phyloP scores from a whole-genome alignment of 1,140 invertebrate genomes.

The Bombyx mandarina region DNA sequence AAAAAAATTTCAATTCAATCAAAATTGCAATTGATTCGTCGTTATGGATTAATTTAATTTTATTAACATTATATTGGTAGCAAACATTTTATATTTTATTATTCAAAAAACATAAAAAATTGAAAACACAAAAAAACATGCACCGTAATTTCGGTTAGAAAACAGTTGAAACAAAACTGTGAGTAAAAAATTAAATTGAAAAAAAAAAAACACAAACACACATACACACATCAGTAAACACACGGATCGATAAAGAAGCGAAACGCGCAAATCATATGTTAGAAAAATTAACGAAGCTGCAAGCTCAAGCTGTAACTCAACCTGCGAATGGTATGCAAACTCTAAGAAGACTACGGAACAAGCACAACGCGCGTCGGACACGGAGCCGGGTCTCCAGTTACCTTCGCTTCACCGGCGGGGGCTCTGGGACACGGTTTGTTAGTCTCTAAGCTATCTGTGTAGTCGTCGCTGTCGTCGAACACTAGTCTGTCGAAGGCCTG shows the following conservation, averaged over 20 bases:
- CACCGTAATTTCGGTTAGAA: no score
- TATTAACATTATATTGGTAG: no score
- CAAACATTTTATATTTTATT: no score
- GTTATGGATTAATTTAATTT: no score
- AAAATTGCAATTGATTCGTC: no score
- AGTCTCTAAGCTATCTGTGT: constrained; percentile 81
- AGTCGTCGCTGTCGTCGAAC: constrained; percentile 80
- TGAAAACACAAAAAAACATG: no score
- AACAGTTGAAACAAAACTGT: no score
- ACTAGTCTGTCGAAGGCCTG: constrained; percentile 79
- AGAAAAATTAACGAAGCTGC: constrained; percentile 13
- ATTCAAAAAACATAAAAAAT: no score
- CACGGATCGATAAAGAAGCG: constrained; percentile 16
- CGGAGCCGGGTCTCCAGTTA: constrained; percentile 43
- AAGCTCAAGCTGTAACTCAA: constrained; percentile 8
- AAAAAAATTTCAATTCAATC: no score
- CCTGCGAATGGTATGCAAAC: constrained; percentile 16
- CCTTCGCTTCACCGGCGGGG: constrained; percentile 50
- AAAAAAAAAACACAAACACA: constrained; percentile 10
- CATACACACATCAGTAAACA: constrained; percentile 3
- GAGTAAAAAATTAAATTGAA: background rate
- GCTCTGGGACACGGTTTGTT: constrained; percentile 54
- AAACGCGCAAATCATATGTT: background rate
- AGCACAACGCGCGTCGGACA: constrained; percentile 32
- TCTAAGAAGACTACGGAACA: constrained; percentile 32